Base-by-base conservation (phyloP, 1,140 invertebrate genomes). In the Ips typographus region DNA sequence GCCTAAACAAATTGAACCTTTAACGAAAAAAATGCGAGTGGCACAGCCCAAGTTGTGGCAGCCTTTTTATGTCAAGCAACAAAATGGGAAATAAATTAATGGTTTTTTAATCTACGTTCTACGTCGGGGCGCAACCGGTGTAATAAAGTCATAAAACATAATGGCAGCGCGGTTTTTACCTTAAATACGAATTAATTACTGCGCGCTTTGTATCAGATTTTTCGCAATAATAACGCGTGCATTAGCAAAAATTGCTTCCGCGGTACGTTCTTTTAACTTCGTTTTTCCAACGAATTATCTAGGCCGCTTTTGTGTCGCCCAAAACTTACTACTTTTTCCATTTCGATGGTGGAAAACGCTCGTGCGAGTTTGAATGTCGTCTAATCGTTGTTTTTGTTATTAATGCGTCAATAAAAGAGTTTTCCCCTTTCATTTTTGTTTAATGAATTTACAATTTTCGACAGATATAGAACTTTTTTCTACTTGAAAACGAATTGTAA, bases 51-150 rank as follows among this genome's bases (percentile, higher is more conserved):
- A 47, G 43, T 5, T 47, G 39, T 40, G 55, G 55, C 55, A 8
- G 4, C 37, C 8, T 7, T 38, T 40, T 57, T 37, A 2, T 7
- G 8, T 57, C 55, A 57, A 57, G 55, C 55, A 8, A n/a, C 60
- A 36, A 62, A 62, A 62, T 62, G 60, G 44, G 60, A 62, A 62
- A 40, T 51, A 62, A 62, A 62, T 62, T 62, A 62, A 62, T 62
- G 60, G 60, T 51, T 62, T 62, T 62, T 62, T 62, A 62, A 62
- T 62, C 60, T 62, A 37, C 36, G 60, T 6, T 37, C 37, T 49
- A 62, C 41, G 42, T n/a, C 42, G 37, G 41, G 39, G 40, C 36
- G 60, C 44, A 40, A 4, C 44, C 5, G 36, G 44, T 55, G 51
- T 42, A 64, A 64, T 64, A 64, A 64, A 56, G 62, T 55, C 51